These are phyloP conservation scores for Orbicella faveolata DNA, from an alignment of 64 coral and sea anemone genomes.

Conservation along the genomic window DNA sequence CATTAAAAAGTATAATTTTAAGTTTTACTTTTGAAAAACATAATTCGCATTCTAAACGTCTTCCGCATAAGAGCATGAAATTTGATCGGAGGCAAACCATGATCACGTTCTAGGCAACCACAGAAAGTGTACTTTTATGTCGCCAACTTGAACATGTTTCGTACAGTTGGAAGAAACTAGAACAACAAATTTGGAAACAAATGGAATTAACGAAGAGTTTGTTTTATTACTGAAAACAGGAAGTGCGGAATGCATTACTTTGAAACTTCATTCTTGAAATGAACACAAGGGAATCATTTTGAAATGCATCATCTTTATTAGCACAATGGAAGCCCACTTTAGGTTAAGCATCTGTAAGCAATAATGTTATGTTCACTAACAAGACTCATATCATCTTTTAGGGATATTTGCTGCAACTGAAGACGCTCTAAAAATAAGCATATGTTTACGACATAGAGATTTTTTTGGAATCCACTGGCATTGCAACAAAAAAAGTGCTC, in stretches of 20 bases:
- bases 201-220: too few relatives aligned
- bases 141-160: too few relatives aligned
- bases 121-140: too few relatives aligned
- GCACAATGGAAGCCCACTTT: neutral
- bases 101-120: constrained; percentile 22
- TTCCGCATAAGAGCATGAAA: neutral
- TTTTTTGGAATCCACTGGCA: constrained; percentile 35
- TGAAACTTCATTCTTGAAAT: too few relatives aligned
- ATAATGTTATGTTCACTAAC: neutral
- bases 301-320: too few relatives aligned
- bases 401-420: constrained; percentile 35
- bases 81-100: neutral
- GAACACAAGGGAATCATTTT: too few relatives aligned
- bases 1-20: neutral
- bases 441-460: constrained; percentile 47
- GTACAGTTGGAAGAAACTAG: too few relatives aligned
- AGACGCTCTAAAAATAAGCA: constrained; percentile 25
- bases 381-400: neutral
- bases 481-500: constrained; percentile 48
- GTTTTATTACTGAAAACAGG: too few relatives aligned
- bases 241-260: too few relatives aligned
- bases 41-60: neutral
- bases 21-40: neutral
- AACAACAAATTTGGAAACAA: too few relatives aligned
- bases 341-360: too few relatives aligned